phyloP scores from a whole-genome alignment of 2,888 invertebrate species.

The Corbicula japonica region DNA sequence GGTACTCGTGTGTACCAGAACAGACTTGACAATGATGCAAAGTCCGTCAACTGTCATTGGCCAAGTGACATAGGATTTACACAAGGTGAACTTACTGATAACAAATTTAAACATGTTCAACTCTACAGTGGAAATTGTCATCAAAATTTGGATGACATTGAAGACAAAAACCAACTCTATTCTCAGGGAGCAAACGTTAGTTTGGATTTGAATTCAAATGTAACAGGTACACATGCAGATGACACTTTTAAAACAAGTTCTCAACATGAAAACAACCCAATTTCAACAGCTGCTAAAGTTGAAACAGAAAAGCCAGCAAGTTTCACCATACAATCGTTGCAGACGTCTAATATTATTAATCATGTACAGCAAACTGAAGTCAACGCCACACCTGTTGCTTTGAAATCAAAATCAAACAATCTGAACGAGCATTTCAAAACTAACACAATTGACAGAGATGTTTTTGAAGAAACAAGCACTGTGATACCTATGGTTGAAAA shows the following conservation, averaged over 20 bases:
- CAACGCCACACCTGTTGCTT: too few species aligned
- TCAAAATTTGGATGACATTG: conserved; percentile 16
- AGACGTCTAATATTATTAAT: too few species aligned
- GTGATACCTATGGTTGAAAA: background rate
- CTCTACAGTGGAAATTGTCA: conserved; percentile 21
- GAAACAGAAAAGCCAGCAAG: too few species aligned
- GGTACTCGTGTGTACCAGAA: too few species aligned
- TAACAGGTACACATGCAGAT: conserved; percentile 26
- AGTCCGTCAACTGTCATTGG: too few species aligned
- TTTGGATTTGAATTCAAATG: conserved; percentile 44
- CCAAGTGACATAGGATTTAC: too few species aligned
- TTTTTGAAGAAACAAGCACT: background rate
- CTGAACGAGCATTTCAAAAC: too few species aligned
- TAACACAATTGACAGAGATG: too few species aligned
- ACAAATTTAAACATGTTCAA: conserved; percentile 14
- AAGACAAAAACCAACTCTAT: conserved; percentile 2
- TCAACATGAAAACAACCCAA: background rate
- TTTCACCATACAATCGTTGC: too few species aligned
- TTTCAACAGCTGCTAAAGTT: background rate
- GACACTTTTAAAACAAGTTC: background rate
- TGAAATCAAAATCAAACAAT: too few species aligned
- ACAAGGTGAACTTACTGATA: background rate
- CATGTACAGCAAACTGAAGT: too few species aligned
- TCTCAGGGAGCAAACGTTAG: conserved; percentile 41
- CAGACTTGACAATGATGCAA: too few species aligned